These are phyloP conservation scores for Bruchidius siliquastri DNA, from an alignment of 2,888 invertebrate genomes.

Conservation along the genomic window DNA sequence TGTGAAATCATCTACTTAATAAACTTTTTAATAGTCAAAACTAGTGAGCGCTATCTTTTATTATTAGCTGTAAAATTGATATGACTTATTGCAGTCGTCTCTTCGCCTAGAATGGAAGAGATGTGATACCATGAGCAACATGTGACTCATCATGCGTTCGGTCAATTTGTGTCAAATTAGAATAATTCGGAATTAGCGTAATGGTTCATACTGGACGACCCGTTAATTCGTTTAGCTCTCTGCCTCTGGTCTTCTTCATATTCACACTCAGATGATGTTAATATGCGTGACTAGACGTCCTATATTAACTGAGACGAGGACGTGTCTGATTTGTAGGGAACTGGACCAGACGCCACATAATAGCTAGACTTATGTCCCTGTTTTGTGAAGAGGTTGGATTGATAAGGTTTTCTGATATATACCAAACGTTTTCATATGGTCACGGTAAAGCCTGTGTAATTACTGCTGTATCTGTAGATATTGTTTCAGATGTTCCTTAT, in stretches of 20 bases:
- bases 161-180: conserved; percentile 30
- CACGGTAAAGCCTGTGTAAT: too few relatives aligned
- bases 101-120: background rate
- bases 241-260: background rate
- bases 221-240: background rate
- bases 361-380: background rate
- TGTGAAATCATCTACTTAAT: too few relatives aligned
- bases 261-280: background rate
- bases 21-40: too few relatives aligned
- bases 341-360: background rate
- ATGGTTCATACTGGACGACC: conserved; percentile 14
- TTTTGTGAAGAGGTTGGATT: too few relatives aligned
- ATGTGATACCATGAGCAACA: conserved; percentile 1
- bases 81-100: background rate
- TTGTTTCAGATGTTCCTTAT: too few relatives aligned
- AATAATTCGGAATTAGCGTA: conserved; percentile 29
- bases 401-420: too few relatives aligned
- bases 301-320: background rate
- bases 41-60: too few relatives aligned
- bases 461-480: too few relatives aligned
- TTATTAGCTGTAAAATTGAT: background rate
- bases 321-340: background rate
- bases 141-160: conserved; percentile 23
- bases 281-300: background rate
- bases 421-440: too few relatives aligned